Percentiles rank a stretch among this genome's conserved stretches.
Evolutionary conservation across 1,140 invertebrate genomes (phyloP).

Genomic region (Battus philenor): DNA sequence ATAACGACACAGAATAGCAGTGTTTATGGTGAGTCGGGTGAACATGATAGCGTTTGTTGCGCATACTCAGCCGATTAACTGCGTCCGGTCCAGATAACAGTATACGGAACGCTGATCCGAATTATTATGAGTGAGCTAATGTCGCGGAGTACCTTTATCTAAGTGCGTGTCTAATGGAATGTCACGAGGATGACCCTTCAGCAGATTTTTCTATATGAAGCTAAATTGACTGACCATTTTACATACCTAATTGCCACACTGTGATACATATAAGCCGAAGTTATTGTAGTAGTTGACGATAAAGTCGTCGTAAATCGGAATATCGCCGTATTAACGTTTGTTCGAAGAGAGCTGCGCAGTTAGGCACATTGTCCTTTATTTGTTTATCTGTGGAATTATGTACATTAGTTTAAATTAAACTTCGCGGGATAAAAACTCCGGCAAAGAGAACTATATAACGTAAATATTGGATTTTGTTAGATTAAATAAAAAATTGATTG

Average conservation of each 20-base stretch:
- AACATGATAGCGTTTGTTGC: constrained; percentile 41
- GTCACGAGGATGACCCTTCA: not conserved
- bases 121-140: constrained; percentile 22
- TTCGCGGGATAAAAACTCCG: too few relatives aligned
- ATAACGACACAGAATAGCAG: constrained; percentile 21
- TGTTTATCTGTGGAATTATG: too few relatives aligned
- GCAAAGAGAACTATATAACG: too few relatives aligned
- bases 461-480: too few relatives aligned
- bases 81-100: constrained; percentile 57
- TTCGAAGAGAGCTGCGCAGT: too few relatives aligned
- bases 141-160: not conserved
- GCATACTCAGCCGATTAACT: constrained; percentile 42
- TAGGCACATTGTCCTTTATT: too few relatives aligned
- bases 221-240: not conserved
- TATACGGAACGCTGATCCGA: constrained; percentile 54
- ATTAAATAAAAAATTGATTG: too few relatives aligned
- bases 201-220: constrained; percentile 2
- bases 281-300: constrained; percentile 4
- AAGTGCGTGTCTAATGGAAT: constrained; percentile 1
- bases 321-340: not conserved
- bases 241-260: constrained; percentile 3
- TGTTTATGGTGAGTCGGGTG: constrained; percentile 33
- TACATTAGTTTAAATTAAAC: too few relatives aligned
- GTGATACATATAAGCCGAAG: not conserved
- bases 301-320: constrained; percentile 11